Evolutionary conservation across 2,113 vertebrate genomes (phyloP).

Genomic region (zebrafish (Danio rerio)): DNA sequence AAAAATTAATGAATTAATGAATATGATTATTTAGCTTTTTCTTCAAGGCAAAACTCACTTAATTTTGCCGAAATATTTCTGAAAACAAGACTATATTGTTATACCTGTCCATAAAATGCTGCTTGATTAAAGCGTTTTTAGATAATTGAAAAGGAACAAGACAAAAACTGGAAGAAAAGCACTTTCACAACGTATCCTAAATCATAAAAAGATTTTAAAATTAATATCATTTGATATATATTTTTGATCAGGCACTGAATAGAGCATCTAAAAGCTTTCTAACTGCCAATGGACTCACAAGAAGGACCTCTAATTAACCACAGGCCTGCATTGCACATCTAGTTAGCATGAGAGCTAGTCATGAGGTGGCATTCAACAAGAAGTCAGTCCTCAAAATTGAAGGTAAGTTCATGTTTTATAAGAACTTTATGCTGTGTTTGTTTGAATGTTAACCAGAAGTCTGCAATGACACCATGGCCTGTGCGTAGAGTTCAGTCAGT

Average conservation of each 20-base stretch:
- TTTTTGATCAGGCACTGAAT: not conserved
- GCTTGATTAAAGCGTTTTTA: no score
- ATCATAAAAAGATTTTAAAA: no score
- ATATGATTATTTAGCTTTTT: no score
- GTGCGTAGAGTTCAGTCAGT: not conserved
- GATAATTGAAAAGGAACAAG: no score
- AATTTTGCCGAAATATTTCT: no score
- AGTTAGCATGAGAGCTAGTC: not conserved
- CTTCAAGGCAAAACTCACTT: no score
- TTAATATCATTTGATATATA: not conserved
- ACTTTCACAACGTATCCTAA: no score
- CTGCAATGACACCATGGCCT: not conserved
- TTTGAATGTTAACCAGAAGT: not conserved
- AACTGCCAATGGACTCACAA: not conserved
- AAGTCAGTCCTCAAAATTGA: not conserved
- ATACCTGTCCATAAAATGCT: no score
- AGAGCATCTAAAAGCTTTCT: not conserved
- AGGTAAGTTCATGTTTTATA: not conserved
- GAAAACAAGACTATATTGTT: no score
- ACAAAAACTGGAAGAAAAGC: no score
- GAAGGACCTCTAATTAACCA: not conserved
- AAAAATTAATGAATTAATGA: no score
- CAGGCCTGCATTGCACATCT: not conserved
- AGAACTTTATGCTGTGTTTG: not conserved
- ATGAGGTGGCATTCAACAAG: not conserved